Conservation (phyloP, 2,797 vertebrate genomes). For the Acomys russatus region DNA sequence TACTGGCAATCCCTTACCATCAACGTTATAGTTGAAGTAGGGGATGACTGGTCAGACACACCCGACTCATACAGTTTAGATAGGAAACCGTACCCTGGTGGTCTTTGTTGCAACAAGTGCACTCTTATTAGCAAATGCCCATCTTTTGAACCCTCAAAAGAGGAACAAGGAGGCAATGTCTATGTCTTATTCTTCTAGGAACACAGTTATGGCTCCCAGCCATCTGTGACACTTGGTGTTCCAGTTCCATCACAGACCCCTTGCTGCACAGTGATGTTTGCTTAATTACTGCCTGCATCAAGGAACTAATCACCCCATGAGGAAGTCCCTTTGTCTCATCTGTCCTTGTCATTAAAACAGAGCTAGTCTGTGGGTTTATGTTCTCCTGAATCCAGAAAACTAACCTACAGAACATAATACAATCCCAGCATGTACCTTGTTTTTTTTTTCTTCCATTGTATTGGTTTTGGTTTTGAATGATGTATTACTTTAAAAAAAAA, state of each 20-base stretch:
- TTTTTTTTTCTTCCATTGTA: conserved; percentile 35
- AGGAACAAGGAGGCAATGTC: not conserved
- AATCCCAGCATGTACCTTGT: not conserved
- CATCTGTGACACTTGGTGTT: not conserved
- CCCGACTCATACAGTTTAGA: not conserved
- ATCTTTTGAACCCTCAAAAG: not conserved
- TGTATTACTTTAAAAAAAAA: not conserved
- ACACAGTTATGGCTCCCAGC: not conserved
- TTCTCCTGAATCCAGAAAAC: not conserved
- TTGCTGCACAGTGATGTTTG: not conserved
- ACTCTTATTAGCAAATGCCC: not conserved
- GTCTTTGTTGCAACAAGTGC: not conserved
- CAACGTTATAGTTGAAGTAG: not conserved
- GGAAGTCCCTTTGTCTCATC: not conserved
- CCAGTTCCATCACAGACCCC: not conserved
- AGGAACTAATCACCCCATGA: not conserved
- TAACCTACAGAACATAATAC: not conserved
- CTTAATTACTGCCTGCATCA: not conserved
- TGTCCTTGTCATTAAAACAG: not conserved
- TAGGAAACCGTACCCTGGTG: not conserved
- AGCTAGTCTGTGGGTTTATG: not conserved
- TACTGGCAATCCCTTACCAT: not conserved
- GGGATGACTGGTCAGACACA: conserved; percentile 43
- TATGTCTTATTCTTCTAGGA: not conserved
- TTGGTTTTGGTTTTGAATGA: not conserved